Evolutionary conservation across 2,888 invertebrate species (phyloP).

Genomic region (Candidula unifasciata): DNA sequence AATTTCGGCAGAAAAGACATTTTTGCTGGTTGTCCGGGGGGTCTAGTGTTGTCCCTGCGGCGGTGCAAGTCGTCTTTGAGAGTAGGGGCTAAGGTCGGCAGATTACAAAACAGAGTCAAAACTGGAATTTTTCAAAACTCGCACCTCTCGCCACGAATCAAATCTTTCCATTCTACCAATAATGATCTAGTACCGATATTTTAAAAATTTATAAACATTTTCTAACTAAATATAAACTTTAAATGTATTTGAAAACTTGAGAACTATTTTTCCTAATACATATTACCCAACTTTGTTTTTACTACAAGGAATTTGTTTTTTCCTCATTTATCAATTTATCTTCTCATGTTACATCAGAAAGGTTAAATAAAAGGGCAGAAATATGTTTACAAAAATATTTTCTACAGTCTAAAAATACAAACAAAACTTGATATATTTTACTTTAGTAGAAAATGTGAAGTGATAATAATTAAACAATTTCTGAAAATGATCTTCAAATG

Average conservation of each 20-base stretch:
- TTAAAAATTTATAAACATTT: background rate
- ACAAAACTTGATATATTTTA: too few species aligned
- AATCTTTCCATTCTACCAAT: background rate
- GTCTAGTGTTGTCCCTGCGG: too few species aligned
- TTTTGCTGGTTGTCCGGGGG: too few species aligned
- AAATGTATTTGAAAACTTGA: background rate
- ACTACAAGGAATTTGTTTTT: background rate
- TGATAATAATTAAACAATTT: too few species aligned
- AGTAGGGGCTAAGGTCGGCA: slow-evolving; percentile 47
- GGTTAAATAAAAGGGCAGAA: too few species aligned
- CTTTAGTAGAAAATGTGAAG: too few species aligned
- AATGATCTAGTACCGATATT: background rate
- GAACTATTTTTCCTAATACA: background rate
- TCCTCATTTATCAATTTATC: too few species aligned
- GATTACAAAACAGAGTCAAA: slow-evolving; percentile 41
- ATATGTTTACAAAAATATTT: too few species aligned
- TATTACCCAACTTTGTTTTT: background rate
- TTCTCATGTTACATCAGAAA: too few species aligned
- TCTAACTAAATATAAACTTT: background rate
- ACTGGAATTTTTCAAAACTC: background rate
- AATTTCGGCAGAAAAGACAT: too few species aligned
- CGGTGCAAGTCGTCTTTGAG: slow-evolving; percentile 32
- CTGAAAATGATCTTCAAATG: too few species aligned
- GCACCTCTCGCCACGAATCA: background rate
- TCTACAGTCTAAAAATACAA: too few species aligned